phyloP scores from a whole-genome alignment of 2,113 vertebrate genomes.

The Mormyrus lacerda region DNA sequence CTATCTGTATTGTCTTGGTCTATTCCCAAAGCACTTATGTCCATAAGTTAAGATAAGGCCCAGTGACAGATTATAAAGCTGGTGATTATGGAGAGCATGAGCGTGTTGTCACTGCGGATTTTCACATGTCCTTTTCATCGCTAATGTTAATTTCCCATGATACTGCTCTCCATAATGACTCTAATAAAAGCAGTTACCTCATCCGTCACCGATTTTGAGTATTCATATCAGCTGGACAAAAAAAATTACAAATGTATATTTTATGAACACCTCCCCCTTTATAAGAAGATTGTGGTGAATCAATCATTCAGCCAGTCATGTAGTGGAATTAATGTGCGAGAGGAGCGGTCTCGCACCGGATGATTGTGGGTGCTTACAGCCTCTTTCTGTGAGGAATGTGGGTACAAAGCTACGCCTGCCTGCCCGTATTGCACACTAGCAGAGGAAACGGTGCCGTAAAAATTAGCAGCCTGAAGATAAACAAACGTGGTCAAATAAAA shows the following conservation, averaged over 20 bases:
- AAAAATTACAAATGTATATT: constrained; percentile 6
- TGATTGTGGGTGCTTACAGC: not conserved
- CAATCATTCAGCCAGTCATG: not conserved
- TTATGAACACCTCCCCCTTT: not conserved
- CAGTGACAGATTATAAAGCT: not conserved
- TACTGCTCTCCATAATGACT: not conserved
- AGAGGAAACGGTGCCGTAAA: not conserved
- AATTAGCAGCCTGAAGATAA: constrained; percentile 8
- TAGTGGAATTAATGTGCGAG: not conserved
- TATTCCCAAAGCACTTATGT: not conserved
- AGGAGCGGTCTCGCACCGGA: not conserved
- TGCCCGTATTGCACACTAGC: not conserved
- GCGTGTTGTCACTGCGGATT: not conserved
- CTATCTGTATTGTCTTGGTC: not conserved
- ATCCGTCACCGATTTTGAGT: not conserved
- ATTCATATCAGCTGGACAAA: constrained; percentile 4
- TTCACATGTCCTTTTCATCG: not conserved
- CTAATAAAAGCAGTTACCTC: constrained; percentile 17
- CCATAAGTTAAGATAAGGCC: not conserved
- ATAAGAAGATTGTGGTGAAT: not conserved
- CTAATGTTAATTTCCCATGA: not conserved
- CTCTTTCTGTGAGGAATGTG: not conserved
- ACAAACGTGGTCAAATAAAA: not conserved
- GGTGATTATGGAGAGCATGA: not conserved
- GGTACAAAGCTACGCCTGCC: not conserved